Percentiles rank a stretch among this genome's conserved stretches.
Conservation (phyloP, 1,140 invertebrate genomes). For the Pararge aegeria region DNA sequence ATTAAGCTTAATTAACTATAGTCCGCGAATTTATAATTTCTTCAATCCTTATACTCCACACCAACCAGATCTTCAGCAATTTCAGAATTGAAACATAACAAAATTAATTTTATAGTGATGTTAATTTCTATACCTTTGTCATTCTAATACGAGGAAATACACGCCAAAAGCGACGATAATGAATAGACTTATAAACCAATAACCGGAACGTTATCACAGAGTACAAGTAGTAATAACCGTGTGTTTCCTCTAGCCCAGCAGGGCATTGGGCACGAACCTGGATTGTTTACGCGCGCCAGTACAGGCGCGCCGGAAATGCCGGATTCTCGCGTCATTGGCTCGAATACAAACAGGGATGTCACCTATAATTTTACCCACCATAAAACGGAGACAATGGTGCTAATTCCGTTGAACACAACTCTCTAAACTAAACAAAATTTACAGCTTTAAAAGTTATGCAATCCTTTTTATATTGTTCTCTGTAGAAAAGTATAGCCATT, state of each 20-base stretch:
- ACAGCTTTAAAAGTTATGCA: too few species aligned
- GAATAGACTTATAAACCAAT: constrained; percentile 1
- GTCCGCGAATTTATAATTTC: too few species aligned
- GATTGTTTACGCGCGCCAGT: constrained; percentile 63
- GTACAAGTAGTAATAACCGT: constrained; percentile 2
- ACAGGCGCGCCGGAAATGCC: constrained; percentile 67
- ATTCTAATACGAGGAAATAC: not conserved
- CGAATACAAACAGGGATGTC: constrained; percentile 30
- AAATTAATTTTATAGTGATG: too few species aligned
- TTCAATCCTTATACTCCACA: too few species aligned
- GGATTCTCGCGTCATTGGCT: constrained; percentile 73
- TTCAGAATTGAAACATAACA: too few species aligned
- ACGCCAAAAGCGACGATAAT: not conserved
- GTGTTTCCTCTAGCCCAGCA: constrained; percentile 23
- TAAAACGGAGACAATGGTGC: not conserved
- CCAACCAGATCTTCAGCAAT: too few species aligned
- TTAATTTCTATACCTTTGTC: too few species aligned
- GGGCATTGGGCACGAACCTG: constrained; percentile 44
- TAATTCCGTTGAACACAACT: too few species aligned
- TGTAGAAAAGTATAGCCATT: too few species aligned
- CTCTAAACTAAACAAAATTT: too few species aligned
- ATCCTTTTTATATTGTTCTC: too few species aligned
- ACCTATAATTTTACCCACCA: constrained; percentile 18
- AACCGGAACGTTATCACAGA: constrained; percentile 5
- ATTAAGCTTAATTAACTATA: too few species aligned